A percentile compares a stretch with the other conserved stretches of the same genome.
phyloP scores from a whole-genome alignment of 2,113 vertebrate species.

The Thermophis baileyi region DNA sequence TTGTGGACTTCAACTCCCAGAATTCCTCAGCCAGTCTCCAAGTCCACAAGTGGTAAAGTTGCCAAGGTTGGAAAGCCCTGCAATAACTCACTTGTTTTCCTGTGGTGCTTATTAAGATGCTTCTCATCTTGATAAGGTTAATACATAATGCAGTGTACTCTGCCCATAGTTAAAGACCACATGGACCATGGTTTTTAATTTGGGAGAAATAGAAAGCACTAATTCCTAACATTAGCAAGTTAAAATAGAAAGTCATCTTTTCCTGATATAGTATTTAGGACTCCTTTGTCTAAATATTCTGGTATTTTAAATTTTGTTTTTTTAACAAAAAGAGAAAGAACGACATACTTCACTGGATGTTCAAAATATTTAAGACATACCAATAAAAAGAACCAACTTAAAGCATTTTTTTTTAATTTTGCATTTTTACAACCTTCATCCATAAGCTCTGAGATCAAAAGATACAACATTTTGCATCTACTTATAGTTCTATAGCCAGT shows the following conservation, averaged over 20 bases:
- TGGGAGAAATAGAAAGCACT: neutral
- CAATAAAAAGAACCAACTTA: neutral
- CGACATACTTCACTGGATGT: neutral
- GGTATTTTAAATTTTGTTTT: neutral
- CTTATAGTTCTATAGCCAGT: neutral
- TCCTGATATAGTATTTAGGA: neutral
- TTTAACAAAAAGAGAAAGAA: neutral
- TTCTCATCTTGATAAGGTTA: neutral
- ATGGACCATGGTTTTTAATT: neutral
- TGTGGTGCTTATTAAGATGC: neutral
- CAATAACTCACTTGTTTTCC: neutral
- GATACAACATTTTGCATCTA: neutral
- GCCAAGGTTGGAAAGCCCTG: neutral
- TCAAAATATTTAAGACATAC: neutral
- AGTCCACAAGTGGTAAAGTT: neutral
- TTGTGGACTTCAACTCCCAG: neutral
- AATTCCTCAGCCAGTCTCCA: neutral
- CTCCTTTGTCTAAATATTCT: neutral
- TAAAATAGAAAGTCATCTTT: neutral
- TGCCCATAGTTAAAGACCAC: neutral
- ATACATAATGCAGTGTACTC: neutral
- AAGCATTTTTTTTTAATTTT: neutral
- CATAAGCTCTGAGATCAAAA: neutral
- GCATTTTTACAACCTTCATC: neutral
- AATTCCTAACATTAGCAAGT: neutral